Evolutionary conservation across 2,888 invertebrate genomes (phyloP), one percentile per base, ranked within the genome.

Genomic region (Lysandra bellargus): DNA sequence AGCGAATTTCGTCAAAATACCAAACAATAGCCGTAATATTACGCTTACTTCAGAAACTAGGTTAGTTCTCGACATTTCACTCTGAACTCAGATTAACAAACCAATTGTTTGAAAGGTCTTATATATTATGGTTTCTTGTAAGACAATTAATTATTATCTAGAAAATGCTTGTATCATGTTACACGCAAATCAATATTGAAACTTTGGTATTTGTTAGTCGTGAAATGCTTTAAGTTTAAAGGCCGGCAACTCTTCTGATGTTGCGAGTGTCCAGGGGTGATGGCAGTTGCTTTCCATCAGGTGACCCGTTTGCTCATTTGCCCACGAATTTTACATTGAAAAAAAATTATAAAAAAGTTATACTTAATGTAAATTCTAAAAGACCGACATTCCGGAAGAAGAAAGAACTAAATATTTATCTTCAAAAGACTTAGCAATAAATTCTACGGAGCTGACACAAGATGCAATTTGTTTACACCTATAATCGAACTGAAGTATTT

Each of bases 61-160:
- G 83, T 83, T 82, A 83, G 80, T 82, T 83, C 84, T 86, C 83
- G 85, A 86, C 87, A 87, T 87, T 88, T 87, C 86, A 88, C 84
- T 83, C 87, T 87, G 87, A 87, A 87, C 87, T 81, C 82, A 88
- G 85, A 89, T 89, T 90, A 88, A 88, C 88, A 89, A 90, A 91
- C 89, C 87, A 78, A 85, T 90, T 57, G 76, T 33, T 53, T 76
- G 75, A 76, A 76, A 76, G 76, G 76, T 76, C 53, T 53, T n/a
- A 74, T 74, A 49, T 57, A 69, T 69, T 69, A 53, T 53, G 53
- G 76, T 76, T 76, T 57, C 75, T 49, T 49, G 75, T 49, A 53
- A 74, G 12, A 76, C 76, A 53, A 57, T 57, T 53, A 76, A 76
- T 76, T 76, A 76, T 76, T 76, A 57, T 53, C 76, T 30, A 17